These are phyloP conservation scores for Rhagonycha lutea DNA, from an alignment of 2,888 invertebrate species.

Conservation along the genomic window DNA sequence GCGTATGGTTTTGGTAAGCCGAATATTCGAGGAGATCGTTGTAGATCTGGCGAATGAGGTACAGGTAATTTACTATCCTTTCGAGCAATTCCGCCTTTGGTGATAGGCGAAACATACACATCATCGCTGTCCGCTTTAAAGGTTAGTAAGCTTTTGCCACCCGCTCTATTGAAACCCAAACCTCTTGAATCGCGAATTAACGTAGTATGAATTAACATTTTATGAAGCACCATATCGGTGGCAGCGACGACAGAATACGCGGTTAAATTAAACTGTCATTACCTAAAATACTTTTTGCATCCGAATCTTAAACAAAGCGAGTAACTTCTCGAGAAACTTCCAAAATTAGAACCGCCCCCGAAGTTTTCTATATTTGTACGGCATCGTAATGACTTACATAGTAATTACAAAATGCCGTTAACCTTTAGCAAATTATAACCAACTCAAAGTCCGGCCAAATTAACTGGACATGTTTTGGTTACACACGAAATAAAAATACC, in stretches of 20 bases:
- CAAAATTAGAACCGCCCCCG: conserved; percentile 59
- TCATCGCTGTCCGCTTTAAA: conserved; percentile 79
- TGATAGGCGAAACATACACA: conserved; percentile 86
- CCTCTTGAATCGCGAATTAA: conserved; percentile 90
- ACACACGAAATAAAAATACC: conserved; percentile 98
- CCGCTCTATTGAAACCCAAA: conserved; percentile 94
- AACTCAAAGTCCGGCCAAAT: conserved; percentile 83
- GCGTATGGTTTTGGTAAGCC: conserved; percentile 65
- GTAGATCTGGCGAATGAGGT: conserved; percentile 57
- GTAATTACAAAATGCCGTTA: conserved; percentile 83
- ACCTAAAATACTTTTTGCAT: conserved; percentile 33
- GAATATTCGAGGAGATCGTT: conserved; percentile 62
- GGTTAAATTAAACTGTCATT: conserved; percentile 17
- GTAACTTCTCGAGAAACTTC: conserved; percentile 61
- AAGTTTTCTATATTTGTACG: conserved; percentile 89
- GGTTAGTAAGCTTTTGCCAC: conserved; percentile 86
- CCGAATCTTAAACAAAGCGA: conserved; percentile 49
- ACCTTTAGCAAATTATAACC: conserved; percentile 91
- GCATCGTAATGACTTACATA: conserved; percentile 95
- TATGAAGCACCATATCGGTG: conserved; percentile 60
- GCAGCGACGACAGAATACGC: conserved; percentile 37
- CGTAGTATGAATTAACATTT: conserved; percentile 85
- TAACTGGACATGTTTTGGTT: conserved; percentile 93
- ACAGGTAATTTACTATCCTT: conserved; percentile 87
- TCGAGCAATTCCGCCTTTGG: conserved; percentile 90